phyloP scores from a whole-genome alignment of 1,140 invertebrate genomes.

The Heliconius melpomene region DNA sequence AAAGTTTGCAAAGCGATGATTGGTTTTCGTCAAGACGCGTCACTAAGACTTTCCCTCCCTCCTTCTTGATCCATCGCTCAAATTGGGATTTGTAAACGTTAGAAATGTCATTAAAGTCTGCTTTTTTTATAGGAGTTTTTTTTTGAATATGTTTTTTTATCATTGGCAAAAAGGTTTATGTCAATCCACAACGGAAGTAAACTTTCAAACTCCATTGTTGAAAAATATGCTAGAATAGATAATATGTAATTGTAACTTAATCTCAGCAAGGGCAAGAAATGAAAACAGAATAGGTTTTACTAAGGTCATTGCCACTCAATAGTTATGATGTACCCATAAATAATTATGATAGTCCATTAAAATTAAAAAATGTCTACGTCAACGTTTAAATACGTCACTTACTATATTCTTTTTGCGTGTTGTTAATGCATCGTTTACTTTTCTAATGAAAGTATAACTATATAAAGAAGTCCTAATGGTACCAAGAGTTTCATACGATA shows the following conservation, averaged over 20 bases:
- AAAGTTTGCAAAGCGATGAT: conserved; percentile 43
- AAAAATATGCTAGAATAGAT: not conserved
- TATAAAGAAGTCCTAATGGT: too few species aligned
- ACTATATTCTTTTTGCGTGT: too few species aligned
- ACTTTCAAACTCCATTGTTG: not conserved
- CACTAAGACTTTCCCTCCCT: not conserved
- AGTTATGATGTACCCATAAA: not conserved
- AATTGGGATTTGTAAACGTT: conserved; percentile 4
- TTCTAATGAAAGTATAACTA: too few species aligned
- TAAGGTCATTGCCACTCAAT: not conserved
- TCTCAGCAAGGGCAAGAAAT: not conserved
- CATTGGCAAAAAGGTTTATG: too few species aligned
- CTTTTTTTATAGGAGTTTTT: not conserved
- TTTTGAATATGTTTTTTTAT: not conserved
- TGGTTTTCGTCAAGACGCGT: conserved; percentile 22
- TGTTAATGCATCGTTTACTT: too few species aligned
- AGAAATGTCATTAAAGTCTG: not conserved
- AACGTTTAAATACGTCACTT: too few species aligned
- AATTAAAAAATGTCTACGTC: too few species aligned
- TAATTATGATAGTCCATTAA: not conserved
- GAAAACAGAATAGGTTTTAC: not conserved
- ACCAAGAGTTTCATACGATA: too few species aligned
- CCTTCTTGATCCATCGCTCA: not conserved
- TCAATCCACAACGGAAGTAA: too few species aligned
- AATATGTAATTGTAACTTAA: not conserved